Conservation (phyloP, 1,140 invertebrate species). For the Medauroidea extradentata region DNA sequence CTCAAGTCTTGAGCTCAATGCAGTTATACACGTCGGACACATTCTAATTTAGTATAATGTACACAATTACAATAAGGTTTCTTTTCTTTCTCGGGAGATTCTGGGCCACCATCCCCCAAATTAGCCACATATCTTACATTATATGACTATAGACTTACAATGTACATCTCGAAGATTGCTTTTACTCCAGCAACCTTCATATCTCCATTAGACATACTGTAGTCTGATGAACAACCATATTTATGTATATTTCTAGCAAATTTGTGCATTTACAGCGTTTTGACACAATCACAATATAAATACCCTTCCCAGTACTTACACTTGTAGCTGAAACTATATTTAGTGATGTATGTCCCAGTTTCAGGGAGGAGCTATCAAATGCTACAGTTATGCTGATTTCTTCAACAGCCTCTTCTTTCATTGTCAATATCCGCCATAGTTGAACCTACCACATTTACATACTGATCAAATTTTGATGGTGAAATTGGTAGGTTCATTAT, state of each 20-base stretch:
- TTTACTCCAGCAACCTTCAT: conserved; percentile 22
- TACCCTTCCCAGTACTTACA: conserved; percentile 13
- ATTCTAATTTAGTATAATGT: conserved; percentile 19
- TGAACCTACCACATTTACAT: background rate
- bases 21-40: conserved; percentile 20
- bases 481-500: conserved; percentile 5
- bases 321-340: conserved; percentile 17
- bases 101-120: conserved; percentile 25
- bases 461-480: conserved; percentile 7
- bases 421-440: background rate
- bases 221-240: conserved; percentile 19
- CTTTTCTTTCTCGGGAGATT: conserved; percentile 10
- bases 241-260: background rate
- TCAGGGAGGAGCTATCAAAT: conserved; percentile 17
- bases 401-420: background rate
- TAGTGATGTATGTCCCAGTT: conserved; percentile 14
- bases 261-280: conserved; percentile 9
- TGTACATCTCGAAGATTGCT: conserved; percentile 22
- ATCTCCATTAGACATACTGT: conserved; percentile 19
- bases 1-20: conserved; percentile 11
- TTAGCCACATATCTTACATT: conserved; percentile 20
- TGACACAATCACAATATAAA: conserved; percentile 9
- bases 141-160: conserved; percentile 13
- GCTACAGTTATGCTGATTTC: conserved; percentile 12
- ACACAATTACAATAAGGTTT: conserved; percentile 19